Evolutionary conservation across 2,797 vertebrate species (phyloP).

Genomic region (Harpagifer antarcticus): DNA sequence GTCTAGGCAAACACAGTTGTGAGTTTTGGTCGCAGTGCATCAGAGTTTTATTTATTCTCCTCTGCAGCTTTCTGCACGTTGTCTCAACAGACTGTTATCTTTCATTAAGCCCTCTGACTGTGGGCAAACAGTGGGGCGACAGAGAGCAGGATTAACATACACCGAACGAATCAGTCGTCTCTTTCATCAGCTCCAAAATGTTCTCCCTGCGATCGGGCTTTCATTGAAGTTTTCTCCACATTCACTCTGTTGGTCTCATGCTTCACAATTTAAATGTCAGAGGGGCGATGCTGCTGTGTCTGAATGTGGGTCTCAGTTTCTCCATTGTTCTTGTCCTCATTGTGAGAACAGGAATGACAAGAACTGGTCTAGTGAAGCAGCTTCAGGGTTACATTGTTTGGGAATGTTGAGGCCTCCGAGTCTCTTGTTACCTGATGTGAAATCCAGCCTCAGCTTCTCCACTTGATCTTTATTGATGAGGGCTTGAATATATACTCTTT

Average conservation of each 20-base stretch:
- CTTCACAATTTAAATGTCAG: too few species aligned
- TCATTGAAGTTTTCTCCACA: conserved; percentile 11
- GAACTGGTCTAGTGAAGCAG: neutral
- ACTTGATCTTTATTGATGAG: too few species aligned
- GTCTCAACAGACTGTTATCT: neutral
- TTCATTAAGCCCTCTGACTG: neutral
- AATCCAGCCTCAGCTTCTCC: too few species aligned
- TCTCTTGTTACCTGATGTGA: neutral
- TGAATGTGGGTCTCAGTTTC: conserved; percentile 6
- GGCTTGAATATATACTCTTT: neutral
- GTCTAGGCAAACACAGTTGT: neutral
- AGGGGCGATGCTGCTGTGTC: conserved; percentile 18
- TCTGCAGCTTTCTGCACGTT: conserved; percentile 21
- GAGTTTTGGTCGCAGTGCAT: neutral
- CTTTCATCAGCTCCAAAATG: neutral
- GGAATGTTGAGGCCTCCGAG: neutral
- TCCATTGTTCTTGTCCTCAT: conserved; percentile 20
- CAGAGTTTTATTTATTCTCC: conserved; percentile 3
- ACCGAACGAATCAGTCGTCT: conserved; percentile 4
- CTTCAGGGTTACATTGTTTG: conserved; percentile 13
- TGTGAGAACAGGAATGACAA: conserved; percentile 16
- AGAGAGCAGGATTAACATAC: conserved; percentile 28
- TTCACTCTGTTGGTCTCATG: too few species aligned
- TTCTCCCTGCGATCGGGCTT: neutral
- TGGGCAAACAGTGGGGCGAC: neutral